These are phyloP conservation scores for Ceratosolen solmsi DNA, from an alignment of 1,140 invertebrate species.

Conservation along the genomic window DNA sequence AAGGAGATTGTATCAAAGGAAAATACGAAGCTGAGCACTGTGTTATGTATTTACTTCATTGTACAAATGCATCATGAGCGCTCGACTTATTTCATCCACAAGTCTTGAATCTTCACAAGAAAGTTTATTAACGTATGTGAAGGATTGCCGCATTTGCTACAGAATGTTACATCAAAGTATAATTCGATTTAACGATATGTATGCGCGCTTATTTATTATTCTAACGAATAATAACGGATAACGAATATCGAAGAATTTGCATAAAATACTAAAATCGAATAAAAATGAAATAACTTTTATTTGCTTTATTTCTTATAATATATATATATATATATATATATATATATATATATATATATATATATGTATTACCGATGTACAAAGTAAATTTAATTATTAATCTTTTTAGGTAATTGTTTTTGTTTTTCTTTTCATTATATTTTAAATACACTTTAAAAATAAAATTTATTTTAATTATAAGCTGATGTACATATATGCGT, in stretches of 20 bases:
- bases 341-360: too few relatives aligned
- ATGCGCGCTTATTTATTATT: not conserved
- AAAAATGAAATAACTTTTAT: too few relatives aligned
- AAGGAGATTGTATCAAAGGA: constrained; percentile 27
- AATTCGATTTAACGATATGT: not conserved
- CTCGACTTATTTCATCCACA: constrained; percentile 21
- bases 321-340: too few relatives aligned
- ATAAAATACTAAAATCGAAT: not conserved
- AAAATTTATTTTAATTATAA: too few relatives aligned
- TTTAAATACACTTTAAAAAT: too few relatives aligned
- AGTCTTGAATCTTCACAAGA: constrained; percentile 13
- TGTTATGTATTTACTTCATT: constrained; percentile 10
- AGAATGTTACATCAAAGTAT: not conserved
- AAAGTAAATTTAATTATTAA: too few relatives aligned
- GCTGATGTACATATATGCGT: too few relatives aligned
- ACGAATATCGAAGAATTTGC: not conserved
- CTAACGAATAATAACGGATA: not conserved
- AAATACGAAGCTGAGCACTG: constrained; percentile 1
- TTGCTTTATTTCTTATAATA: not conserved
- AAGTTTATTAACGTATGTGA: constrained; percentile 22
- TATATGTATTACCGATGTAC: too few relatives aligned
- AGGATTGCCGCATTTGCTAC: not conserved
- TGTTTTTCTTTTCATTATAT: too few relatives aligned
- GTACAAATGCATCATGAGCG: constrained; percentile 1
- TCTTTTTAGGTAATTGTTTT: too few relatives aligned